Evolutionary conservation across 2,888 invertebrate genomes (phyloP).

Genomic region (Agriopis leucophaearia): DNA sequence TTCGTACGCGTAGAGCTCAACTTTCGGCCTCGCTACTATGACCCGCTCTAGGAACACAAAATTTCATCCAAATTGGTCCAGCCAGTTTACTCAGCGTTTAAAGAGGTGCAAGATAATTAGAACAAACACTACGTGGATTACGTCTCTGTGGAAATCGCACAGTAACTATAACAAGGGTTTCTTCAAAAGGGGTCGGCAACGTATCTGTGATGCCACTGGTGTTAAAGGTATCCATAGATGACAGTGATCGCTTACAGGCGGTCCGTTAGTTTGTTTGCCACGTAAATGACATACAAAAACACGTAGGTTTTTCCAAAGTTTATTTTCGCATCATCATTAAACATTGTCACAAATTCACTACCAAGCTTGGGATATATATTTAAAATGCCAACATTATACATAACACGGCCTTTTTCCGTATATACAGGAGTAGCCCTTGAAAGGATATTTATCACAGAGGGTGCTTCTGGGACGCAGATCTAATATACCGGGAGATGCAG

Average conservation of each 20-base stretch:
- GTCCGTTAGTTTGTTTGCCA: too few relatives aligned
- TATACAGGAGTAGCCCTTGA: constrained; percentile 43
- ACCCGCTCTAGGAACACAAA: too few relatives aligned
- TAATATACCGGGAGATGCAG: constrained; percentile 38
- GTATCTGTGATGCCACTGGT: too few relatives aligned
- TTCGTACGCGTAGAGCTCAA: too few relatives aligned
- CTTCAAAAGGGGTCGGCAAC: too few relatives aligned
- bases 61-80: too few relatives aligned
- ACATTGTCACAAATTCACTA: constrained; percentile 4
- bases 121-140: not conserved
- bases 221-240: too few relatives aligned
- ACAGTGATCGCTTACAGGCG: too few relatives aligned
- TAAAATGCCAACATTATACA: constrained; percentile 60
- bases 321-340: not conserved
- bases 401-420: constrained; percentile 59
- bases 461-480: constrained; percentile 36
- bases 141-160: too few relatives aligned
- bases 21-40: too few relatives aligned
- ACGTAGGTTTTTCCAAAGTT: not conserved
- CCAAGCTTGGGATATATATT: constrained; percentile 56
- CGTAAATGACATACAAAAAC: not conserved
- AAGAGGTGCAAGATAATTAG: not conserved
- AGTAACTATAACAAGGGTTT: too few relatives aligned
- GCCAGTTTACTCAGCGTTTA: too few relatives aligned
- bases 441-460: constrained; percentile 53